These are phyloP conservation scores for Hystrix cristata DNA, from an alignment of 2,113 vertebrate species.

Conservation along the genomic window DNA sequence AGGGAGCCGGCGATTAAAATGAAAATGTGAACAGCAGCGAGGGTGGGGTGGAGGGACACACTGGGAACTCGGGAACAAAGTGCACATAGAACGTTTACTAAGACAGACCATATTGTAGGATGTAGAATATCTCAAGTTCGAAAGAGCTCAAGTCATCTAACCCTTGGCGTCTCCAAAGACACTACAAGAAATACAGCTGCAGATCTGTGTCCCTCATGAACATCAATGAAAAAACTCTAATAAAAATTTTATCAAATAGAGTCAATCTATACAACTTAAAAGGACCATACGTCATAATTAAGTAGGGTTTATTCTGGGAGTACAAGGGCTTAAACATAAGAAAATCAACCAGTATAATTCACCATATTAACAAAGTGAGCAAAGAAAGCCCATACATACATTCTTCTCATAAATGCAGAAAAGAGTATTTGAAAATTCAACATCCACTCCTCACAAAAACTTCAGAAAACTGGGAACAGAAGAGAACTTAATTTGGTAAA, in stretches of 20 bases:
- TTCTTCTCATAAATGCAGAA: background rate
- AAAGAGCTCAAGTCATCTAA: background rate
- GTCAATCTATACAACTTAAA: background rate
- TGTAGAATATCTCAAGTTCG: background rate
- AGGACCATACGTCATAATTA: background rate
- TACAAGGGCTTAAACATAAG: background rate
- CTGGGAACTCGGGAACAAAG: background rate
- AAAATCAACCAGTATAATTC: background rate
- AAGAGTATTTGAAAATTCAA: constrained; percentile 1
- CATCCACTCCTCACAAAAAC: background rate
- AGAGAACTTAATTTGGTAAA: background rate
- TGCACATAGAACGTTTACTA: background rate
- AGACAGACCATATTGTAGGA: background rate
- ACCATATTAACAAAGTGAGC: background rate
- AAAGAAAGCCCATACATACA: background rate
- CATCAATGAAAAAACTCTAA: background rate
- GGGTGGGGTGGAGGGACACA: background rate
- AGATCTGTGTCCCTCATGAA: background rate
- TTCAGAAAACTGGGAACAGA: constrained; percentile 13
- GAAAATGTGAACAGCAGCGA: background rate
- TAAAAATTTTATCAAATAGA: background rate
- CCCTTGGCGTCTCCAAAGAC: background rate
- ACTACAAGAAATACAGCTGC: background rate
- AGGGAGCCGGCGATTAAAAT: background rate
- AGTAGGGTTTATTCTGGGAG: background rate